phyloP scores from a whole-genome alignment of 2,888 invertebrate species.

The Agrotis clavis region DNA sequence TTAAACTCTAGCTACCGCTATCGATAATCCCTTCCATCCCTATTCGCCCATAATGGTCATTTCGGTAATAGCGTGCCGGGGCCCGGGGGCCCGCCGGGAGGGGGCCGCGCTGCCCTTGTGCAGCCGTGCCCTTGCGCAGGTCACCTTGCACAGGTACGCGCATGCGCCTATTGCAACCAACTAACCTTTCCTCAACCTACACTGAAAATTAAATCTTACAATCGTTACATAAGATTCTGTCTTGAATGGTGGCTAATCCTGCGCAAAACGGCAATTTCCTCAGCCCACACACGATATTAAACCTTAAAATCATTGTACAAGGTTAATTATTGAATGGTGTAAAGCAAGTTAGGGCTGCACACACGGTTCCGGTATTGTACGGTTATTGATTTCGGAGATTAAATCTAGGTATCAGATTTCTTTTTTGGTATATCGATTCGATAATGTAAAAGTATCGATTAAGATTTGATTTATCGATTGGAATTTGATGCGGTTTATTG shows the following conservation, averaged over 20 bases:
- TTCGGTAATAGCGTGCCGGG: conserved; percentile 85
- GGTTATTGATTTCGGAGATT: conserved; percentile 56
- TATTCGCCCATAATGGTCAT: conserved; percentile 79
- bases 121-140: conserved; percentile 88
- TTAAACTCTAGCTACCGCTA: conserved; percentile 5
- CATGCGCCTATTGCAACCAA: conserved; percentile 87
- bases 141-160: conserved; percentile 88
- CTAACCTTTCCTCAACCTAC: conserved; percentile 63
- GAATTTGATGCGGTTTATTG: conserved; percentile 36
- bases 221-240: conserved; percentile 25
- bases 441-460: conserved; percentile 43
- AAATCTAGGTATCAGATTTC: conserved; percentile 61
- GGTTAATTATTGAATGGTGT: conserved; percentile 46
- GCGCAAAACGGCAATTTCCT: conserved; percentile 76
- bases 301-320: conserved; percentile 38
- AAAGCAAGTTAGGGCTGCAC: conserved; percentile 43
- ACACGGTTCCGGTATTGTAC: conserved; percentile 61
- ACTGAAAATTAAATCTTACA: conserved; percentile 53
- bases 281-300: conserved; percentile 36
- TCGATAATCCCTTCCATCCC: conserved; percentile 60
- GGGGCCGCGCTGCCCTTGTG: conserved; percentile 74
- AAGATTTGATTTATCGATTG: conserved; percentile 56
- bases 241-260: conserved; percentile 37
- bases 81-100: conserved; percentile 70
- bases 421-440: conserved; percentile 50